Conservation (phyloP, 2,888 invertebrate species). For the Calameuta filiformis region DNA sequence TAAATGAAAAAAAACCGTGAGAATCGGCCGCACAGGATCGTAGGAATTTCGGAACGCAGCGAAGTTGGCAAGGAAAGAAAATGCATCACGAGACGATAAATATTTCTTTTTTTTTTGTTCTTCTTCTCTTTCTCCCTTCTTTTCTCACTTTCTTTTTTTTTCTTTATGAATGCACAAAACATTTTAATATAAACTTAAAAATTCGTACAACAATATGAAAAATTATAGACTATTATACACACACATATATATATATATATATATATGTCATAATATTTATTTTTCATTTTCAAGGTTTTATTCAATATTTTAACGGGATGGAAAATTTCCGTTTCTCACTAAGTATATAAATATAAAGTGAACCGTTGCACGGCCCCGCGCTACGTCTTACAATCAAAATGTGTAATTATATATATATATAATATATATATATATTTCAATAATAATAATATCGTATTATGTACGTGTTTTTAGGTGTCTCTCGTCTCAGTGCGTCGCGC, state of each 20-base stretch:
- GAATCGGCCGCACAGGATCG: too few species aligned
- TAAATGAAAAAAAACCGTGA: too few species aligned
- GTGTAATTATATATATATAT: conserved; percentile 19
- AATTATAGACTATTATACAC: conserved; percentile 83
- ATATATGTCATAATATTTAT: conserved; percentile 34
- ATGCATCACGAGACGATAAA: background rate
- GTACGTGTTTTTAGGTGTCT: conserved; percentile 5
- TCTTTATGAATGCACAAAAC: conserved; percentile 78
- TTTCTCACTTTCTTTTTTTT: conserved; percentile 16
- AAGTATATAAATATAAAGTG: conserved; percentile 52
- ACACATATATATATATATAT: conserved; percentile 58
- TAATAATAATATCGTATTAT: conserved; percentile 14
- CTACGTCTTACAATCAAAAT: conserved; percentile 38
- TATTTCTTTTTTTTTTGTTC: too few species aligned
- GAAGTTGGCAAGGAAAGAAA: background rate
- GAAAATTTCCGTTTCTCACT: conserved; percentile 76
- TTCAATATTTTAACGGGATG: conserved; percentile 69
- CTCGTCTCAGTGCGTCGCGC: background rate
- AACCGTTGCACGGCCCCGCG: conserved; percentile 37
- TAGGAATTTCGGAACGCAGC: too few species aligned
- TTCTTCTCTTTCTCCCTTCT: too few species aligned
- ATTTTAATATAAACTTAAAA: conserved; percentile 90
- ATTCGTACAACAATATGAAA: conserved; percentile 88
- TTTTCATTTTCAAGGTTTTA: conserved; percentile 32
- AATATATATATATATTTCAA: conserved; percentile 19